Evolutionary conservation across 2,113 vertebrate species (phyloP), one percentile per base, ranked within the genome.

Genomic region (Falco punctatus): DNA sequence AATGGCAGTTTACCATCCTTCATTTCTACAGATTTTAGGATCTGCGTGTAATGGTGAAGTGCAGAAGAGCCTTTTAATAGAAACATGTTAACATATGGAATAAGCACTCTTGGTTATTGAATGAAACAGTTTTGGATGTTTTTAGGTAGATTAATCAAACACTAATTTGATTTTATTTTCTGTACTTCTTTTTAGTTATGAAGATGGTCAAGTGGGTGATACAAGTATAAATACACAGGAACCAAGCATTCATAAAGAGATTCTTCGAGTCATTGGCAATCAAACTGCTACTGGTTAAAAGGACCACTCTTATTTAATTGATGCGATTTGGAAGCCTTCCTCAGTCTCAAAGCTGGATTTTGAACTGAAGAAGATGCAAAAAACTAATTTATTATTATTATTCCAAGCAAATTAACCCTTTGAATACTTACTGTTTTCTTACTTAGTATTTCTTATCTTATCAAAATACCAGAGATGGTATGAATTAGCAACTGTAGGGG

Each of bases 161-260:
- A 10, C 38, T 38, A 38, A 38, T 38, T 38, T 38, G 38, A 38
- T 38, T 38, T 38, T 38, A 38, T 38, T 38, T 38, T 38, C 38
- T 38, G 38, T 58, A 97, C 96, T 92, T 88, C 93, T 66, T 97
- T 97, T 93, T 89, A 99, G 99, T 86, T 99, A 99, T 94, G 99
- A 99, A 97, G 98, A 99, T 74, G 99, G 99, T 91, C 99, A 99
- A 97, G 98, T 99, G 88, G 99, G 99, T 57, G 98, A 99, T 81
- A 98, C 98, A 57, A 99, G 98, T 97, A 99, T 99, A 95, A 99
- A 99, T 95, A 99, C 99, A 44, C 99, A 99, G 93, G 99, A 99
- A 94, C 96, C 98, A 87, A 97, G 98, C 96, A 98, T 99, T 97
- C 97, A 99, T 96, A 98, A 98, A 97, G 99, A 99, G 97, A 99